phyloP scores from a whole-genome alignment of 2,888 invertebrate species.

The Lissocephala sabroskyi region DNA sequence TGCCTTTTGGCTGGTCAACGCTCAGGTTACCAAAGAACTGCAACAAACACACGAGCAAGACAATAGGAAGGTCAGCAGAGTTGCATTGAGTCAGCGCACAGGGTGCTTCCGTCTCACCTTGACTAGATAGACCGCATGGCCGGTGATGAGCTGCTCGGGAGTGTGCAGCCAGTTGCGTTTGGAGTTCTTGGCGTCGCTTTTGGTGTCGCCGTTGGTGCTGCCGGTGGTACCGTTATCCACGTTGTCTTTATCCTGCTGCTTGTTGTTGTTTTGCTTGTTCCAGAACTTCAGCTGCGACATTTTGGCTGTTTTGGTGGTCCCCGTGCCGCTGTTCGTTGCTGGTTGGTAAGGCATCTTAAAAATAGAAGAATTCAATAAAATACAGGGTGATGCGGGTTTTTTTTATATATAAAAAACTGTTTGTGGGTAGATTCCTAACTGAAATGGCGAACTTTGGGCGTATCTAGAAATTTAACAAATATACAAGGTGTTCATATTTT shows the following conservation, averaged over 20 bases:
- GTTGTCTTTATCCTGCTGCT: slow-evolving; percentile 53
- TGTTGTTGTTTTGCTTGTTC: slow-evolving; percentile 76
- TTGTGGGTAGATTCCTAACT: too few species aligned
- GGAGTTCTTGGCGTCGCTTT: slow-evolving; percentile 70
- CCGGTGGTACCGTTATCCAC: slow-evolving; percentile 74
- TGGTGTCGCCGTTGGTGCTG: slow-evolving; percentile 65
- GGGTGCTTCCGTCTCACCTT: slow-evolving; percentile 77
- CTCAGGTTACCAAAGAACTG: slow-evolving; percentile 95
- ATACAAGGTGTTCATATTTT: too few species aligned
- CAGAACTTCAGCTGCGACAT: slow-evolving; percentile 80
- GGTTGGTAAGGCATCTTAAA: slow-evolving; percentile 49
- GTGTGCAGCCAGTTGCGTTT: slow-evolving; percentile 92
- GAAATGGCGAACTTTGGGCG: too few species aligned
- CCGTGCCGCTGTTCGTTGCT: slow-evolving; percentile 39
- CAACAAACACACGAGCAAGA: too few species aligned
- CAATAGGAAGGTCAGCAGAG: slow-evolving; percentile 7
- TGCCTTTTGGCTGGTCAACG: slow-evolving; percentile 97
- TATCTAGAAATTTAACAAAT: too few species aligned
- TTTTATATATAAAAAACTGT: too few species aligned
- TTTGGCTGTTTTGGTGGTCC: slow-evolving; percentile 45
- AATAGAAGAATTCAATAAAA: too few species aligned
- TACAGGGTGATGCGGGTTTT: too few species aligned
- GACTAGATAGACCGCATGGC: slow-evolving; percentile 97
- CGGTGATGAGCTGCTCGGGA: slow-evolving; percentile 92
- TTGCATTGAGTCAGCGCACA: not conserved